Evolutionary conservation across 2,888 invertebrate species (phyloP), one percentile per base, ranked within the genome.

Genomic region (Eledona agricola): DNA sequence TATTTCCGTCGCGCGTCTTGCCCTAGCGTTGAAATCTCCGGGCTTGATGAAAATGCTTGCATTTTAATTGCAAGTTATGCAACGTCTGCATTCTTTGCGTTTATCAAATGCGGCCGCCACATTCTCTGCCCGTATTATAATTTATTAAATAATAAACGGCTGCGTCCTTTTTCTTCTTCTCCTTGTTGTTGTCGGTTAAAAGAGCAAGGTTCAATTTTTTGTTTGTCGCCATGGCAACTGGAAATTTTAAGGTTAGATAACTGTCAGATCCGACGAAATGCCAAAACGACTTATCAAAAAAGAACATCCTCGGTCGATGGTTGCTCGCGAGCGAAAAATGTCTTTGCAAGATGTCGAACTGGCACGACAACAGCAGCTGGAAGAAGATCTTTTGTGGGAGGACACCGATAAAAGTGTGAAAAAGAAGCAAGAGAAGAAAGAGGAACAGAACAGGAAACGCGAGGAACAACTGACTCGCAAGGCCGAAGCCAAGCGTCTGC

Each of bases 331-430:
- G n/a, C n/a, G n/a, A n/a, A n/a, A n/a, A n/a, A n/a, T n/a, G n/a
- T n/a, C n/a, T n/a, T n/a, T n/a, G n/a, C n/a, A n/a, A n/a, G n/a
- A n/a, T n/a, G n/a, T n/a, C n/a, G n/a, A n/a, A n/a, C n/a, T n/a
- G n/a, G n/a, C n/a, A n/a, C n/a, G n/a, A n/a, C n/a, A n/a, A n/a
- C n/a, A n/a, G n/a, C n/a, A n/a, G n/a, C n/a, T n/a, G n/a, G n/a
- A n/a, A n/a, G 80, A 83, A 63, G 83, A 93, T 72, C 88, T 86
- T 0, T 83, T 83, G 46, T 95, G 94, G 94, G 81, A 83, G 55
- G 96, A 97, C 74, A 88, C 91, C 71, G 93, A 96, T 70, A 95
- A 94, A 67, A 85, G 86, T 71, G 73, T 88, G 1, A 81, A 84
- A 49, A 88, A 87, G 64, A 86, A 86, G 66, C 83, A 83, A 62